Evolutionary conservation across 2,888 invertebrate genomes (phyloP), one percentile per base, ranked within the genome.

Genomic region (Drosophila mettleri): DNA sequence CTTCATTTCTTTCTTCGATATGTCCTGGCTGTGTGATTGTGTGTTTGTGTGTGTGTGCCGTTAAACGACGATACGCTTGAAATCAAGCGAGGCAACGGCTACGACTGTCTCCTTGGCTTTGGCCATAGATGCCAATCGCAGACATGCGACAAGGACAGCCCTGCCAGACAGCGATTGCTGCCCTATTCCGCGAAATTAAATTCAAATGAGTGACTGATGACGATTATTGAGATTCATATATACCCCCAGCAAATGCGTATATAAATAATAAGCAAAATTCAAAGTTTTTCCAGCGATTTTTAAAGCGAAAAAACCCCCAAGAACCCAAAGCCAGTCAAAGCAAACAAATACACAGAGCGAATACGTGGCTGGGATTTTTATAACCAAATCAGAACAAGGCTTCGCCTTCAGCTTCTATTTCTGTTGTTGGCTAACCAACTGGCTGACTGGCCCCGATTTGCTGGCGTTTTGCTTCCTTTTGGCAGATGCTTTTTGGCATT

Each of bases 351-450:
- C n/a, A 43, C n/a, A 29, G 8, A 18, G n/a, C 0, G 58, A 72
- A 57, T 83, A 83, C 85, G 86, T 88, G 86, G 85, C 62, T 69
- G 72, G 77, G 82, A 78, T 81, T 87, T 85, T 88, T 86, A 88
- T 82, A 88, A 80, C 85, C 87, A 87, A 87, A 88, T 87, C 88
- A 86, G 86, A 54, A 64, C 86, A 54, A 65, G 52, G 31, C 70
- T 48, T 5, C 45, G 12, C 16, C 51, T 39, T 43, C 51, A 2
- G 18, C 48, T 43, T 12, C 48, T n/a, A 41, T 0, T 24, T 43
- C 43, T 16, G 24, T 9, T 10, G 18, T 14, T 14, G 39, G 14
- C 39, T 43, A 24, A 33, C 46, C 66, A 31, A 58, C 49, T 46
- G 57, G 20, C 34, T 58, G 59, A 12, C 3, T 46, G 43, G 53